Base-by-base conservation (phyloP, 2,113 vertebrate genomes). In the Rhinoderma darwinii region DNA sequence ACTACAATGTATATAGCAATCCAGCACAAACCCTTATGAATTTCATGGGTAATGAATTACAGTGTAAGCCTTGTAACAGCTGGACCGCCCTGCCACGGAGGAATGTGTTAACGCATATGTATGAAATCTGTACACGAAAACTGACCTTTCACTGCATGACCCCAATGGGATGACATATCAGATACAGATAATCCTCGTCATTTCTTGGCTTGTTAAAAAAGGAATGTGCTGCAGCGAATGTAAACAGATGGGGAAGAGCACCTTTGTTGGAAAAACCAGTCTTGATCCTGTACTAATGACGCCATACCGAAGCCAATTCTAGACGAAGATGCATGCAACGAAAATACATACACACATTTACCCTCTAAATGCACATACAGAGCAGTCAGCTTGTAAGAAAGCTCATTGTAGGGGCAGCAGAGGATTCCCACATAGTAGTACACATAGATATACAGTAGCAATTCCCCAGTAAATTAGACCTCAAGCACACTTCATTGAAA, bases 101-200 rank as follows among this genome's bases (percentile, higher is more conserved):
- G 81, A 83, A 83, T 72, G 59, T 82, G 61, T 47, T 68, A 82
- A 61, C 56, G 78, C 78, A 81, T 27, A 81, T 61, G 79, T 66
- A 82, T 44, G 59, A 70, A 51, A 83, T 70, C 43, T 70, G 43
- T 72, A 70, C 37, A 51, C 81, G 12, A 70, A 22, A 11, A 51
- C 63, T 83, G 81, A 83, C 80, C 80, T 68, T 50, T 47, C 66
- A 43, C 32, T 68, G 80, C 80, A 1, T 70, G 61, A 82, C 81
- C 63, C 81, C 68, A 30, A 63, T 41, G 61, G 56, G 41, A 66
- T 66, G 79, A 82, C 56, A 82, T 27, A 44, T 66, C 79, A n/a
- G n/a, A 82, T 20, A 66, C 59, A 82, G 27, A 66, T 44, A 22
- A 59, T 63, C 41, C 35, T 66, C 68, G 18, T 39, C 30, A 50